phyloP scores from a whole-genome alignment of 2,888 invertebrate genomes.

The Melanostoma scalare region DNA sequence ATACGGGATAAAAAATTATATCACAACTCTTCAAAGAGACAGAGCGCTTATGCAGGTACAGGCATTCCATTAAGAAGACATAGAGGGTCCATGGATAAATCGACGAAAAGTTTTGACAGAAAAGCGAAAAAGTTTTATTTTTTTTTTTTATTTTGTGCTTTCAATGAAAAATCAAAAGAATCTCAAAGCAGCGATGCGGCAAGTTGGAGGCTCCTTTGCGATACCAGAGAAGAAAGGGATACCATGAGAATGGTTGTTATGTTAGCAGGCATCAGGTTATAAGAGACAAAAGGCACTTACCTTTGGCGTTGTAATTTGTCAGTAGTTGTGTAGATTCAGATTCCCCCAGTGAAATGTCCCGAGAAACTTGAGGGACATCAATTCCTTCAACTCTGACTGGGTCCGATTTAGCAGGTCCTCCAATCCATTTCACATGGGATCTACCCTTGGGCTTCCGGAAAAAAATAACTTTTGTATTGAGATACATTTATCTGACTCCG shows the following conservation, averaged over 20 bases:
- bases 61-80: conserved; percentile 17
- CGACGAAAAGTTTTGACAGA: conserved; percentile 62
- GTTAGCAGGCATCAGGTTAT: conserved; percentile 16
- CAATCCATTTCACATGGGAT: conserved; percentile 32
- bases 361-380: conserved; percentile 42
- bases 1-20: conserved; percentile 34
- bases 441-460: conserved; percentile 5
- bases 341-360: conserved; percentile 50
- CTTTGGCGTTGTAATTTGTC: conserved; percentile 45
- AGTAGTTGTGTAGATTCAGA: conserved; percentile 14
- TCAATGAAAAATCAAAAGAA: conserved; percentile 47
- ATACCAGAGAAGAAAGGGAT: neutral
- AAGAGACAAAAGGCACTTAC: conserved; percentile 11
- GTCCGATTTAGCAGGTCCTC: conserved; percentile 11
- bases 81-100: neutral
- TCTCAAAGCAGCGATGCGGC: conserved; percentile 9
- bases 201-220: conserved; percentile 10
- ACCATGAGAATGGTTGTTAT: conserved; percentile 31
- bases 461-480: conserved; percentile 31
- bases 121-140: conserved; percentile 48
- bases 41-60: conserved; percentile 34
- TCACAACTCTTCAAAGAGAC: conserved; percentile 63
- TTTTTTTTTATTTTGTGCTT: neutral
- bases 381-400: conserved; percentile 16
- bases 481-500: conserved; percentile 4